Evolutionary conservation across 2,888 invertebrate species (phyloP), one percentile per base, ranked within the genome.

Genomic region (Gymnocheta viridis): DNA sequence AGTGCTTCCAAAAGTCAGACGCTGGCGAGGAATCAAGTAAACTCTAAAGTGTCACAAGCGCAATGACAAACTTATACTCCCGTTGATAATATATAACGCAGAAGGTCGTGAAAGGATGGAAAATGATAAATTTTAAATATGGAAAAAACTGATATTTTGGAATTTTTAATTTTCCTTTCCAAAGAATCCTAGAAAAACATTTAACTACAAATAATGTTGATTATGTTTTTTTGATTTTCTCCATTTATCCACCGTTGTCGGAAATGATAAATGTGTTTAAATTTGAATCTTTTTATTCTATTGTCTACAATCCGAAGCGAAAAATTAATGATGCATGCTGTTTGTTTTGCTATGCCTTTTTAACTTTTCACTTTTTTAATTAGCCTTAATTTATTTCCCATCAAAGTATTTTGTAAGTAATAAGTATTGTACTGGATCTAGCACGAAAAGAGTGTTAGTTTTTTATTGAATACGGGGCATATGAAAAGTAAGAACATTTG

Each of bases 281-380:
- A 22, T 51, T 29, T 22, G 29, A 69, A 44, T 29, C 32, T 0
- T 67, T 27, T 49, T 27, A 29, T 49, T 69, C 38, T 29, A n/a
- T n/a, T n/a, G n/a, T n/a, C n/a, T n/a, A n/a, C n/a, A n/a, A n/a
- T n/a, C 12, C 7, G 29, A 51, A 22, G 14, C n/a, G 32, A 51
- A 32, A 51, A 70, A 54, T 79, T 79, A 79, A 79, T 70, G 70
- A 70, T 64, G 67, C 51, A 62, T 70, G 54, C 32, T 54, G 70
- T 70, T 78, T 78, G 35, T 49, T 60, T 51, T 29, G 29, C 60
- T 41, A 49, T 62, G 70, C 54, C 44, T 72, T 64, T 56, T 72
- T 47, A 79, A 72, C 67, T 78, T 78, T 69, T n/a, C 14, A 47
- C 22, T 22, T 70, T 64, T 70, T 64, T 70, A 70, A 70, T 79